These are phyloP conservation scores for Agrochola macilenta DNA, from an alignment of 2,888 invertebrate genomes.

Conservation along the genomic window DNA sequence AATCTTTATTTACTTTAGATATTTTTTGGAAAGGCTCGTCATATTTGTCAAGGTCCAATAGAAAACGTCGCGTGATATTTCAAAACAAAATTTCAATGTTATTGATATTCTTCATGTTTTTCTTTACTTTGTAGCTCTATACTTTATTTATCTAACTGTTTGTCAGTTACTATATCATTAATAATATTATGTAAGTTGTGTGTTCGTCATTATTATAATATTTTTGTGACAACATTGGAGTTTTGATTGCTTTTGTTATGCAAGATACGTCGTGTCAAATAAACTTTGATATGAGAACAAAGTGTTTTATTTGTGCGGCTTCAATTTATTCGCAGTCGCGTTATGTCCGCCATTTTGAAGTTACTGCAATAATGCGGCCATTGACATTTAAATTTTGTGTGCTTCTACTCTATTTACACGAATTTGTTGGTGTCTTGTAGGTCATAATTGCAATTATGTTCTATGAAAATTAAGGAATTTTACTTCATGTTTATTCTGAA, in stretches of 20 bases:
- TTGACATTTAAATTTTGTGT: slow-evolving; percentile 37
- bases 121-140: slow-evolving; percentile 6
- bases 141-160: slow-evolving; percentile 12
- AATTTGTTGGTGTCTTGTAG: slow-evolving; percentile 16
- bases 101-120: slow-evolving; percentile 28
- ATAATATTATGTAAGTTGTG: slow-evolving; percentile 40
- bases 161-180: slow-evolving; percentile 19
- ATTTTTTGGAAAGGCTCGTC: not conserved
- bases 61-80: slow-evolving; percentile 25
- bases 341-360: slow-evolving; percentile 31
- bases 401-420: slow-evolving; percentile 4
- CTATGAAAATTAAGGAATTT: not conserved
- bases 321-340: slow-evolving; percentile 36
- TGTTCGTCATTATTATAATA: slow-evolving; percentile 24
- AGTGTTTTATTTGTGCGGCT: slow-evolving; percentile 71
- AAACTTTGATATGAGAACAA: slow-evolving; percentile 63
- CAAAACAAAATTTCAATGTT: slow-evolving; percentile 8
- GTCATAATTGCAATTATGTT: not conserved
- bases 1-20: slow-evolving; percentile 22
- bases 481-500: not conserved
- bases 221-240: slow-evolving; percentile 27
- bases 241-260: slow-evolving; percentile 41
- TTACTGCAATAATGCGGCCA: slow-evolving; percentile 44
- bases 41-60: slow-evolving; percentile 3
- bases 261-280: slow-evolving; percentile 64